Base-by-base conservation (phyloP, 1,140 invertebrate species). In the Drosophila dunni region DNA sequence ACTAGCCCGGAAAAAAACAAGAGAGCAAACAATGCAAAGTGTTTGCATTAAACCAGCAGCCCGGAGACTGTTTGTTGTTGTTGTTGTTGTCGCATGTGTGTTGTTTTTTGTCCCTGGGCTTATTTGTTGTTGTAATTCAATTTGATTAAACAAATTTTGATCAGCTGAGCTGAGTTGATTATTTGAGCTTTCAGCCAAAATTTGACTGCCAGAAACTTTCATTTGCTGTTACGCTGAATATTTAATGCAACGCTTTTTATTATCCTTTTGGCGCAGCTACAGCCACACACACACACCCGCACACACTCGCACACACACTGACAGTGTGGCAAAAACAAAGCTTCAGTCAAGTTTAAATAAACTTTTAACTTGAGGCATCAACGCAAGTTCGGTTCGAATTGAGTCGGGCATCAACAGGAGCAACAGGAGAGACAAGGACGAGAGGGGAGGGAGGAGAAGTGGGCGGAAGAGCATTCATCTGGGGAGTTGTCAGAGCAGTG, bases 171-270 rank as follows among this genome's bases (percentile, higher is more conserved):
- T 46, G 38, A 67, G 75, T 76, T 73, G 65, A 71, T 65, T 64
- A 65, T 71, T 75, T 65, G 50, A 57, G 57, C 62, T 34, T 11
- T 29, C 42, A 20, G 42, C 45, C 11, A 34, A 51, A 57, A 15
- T 13, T 60, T 68, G 50, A 38, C 34, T 46, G 65, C 58, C 56
- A 53, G 84, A 38, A 29, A 40, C 72, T 86, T 73, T 86, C 84
- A 88, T 86, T 86, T 86, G 72, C 69, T 68, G 72, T 70, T 44
- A 75, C 51, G 76, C 48, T 86, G 83, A 84, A 86, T 88, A 86
- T 86, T 88, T 89, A 86, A 86, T 86, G 83, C 78, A 75, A 33
- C 86, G 73, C 73, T 79, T 86, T 86, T 86, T 82, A 80, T 86
- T 86, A 86, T 83, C 54, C 84, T 64, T 64, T 40, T 68, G 70